A percentile compares a stretch with the other conserved stretches of the same genome.
Evolutionary conservation across 2,113 vertebrate genomes (phyloP).

Genomic region (Phalacrocorax aristotelis): DNA sequence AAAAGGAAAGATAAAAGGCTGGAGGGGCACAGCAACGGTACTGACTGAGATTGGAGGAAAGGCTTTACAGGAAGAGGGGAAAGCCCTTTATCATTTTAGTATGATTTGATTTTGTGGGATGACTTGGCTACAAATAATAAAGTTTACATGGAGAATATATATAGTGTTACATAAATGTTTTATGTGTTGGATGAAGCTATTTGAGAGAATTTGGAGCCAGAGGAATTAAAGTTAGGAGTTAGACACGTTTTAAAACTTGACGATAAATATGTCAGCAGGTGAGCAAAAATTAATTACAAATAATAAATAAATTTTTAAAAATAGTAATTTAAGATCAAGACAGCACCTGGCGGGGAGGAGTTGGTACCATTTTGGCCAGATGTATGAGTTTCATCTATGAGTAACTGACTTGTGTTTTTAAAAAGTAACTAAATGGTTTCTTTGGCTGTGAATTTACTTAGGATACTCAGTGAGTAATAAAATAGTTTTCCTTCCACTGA

Average conservation of each 20-base stretch:
- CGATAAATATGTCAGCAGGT: not conserved
- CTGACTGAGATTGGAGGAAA: not conserved
- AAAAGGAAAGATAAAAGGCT: not conserved
- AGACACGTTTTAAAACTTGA: not conserved
- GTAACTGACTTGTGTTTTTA: not conserved
- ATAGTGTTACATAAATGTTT: not conserved
- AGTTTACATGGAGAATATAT: not conserved
- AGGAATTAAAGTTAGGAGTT: not conserved
- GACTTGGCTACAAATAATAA: not conserved
- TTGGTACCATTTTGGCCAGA: not conserved
- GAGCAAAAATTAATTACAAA: not conserved
- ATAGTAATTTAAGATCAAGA: not conserved
- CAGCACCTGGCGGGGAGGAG: not conserved
- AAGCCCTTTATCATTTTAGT: not conserved
- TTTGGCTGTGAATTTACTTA: not conserved
- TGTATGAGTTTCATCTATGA: not conserved
- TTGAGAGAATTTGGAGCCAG: not conserved
- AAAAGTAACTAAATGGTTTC: not conserved
- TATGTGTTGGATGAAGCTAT: not conserved
- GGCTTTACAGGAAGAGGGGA: not conserved
- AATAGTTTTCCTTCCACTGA: not conserved
- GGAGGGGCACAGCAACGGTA: not conserved
- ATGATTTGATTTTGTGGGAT: slow-evolving; percentile 11
- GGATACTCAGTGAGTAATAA: not conserved
- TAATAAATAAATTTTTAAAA: not conserved